Conservation (phyloP, 2,113 vertebrate genomes). For the Maccullochella peelii region DNA sequence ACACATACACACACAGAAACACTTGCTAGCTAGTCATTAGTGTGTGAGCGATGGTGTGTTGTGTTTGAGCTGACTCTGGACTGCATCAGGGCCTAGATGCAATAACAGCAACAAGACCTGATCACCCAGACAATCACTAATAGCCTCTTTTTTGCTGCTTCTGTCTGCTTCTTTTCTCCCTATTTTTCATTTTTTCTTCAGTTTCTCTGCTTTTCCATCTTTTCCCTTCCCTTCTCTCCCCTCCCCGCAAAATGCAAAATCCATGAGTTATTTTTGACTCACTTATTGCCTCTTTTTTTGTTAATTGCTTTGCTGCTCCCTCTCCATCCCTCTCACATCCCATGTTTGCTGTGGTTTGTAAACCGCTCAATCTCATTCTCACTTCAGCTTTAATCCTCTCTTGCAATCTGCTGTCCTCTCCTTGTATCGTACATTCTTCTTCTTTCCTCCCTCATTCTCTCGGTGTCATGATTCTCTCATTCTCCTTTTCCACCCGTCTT, state of each 20-base stretch:
- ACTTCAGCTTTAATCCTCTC: conserved; percentile 8
- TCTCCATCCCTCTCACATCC: not conserved
- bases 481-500: not conserved
- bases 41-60: conserved; percentile 62
- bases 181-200: conserved; percentile 24
- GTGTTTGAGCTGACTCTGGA: conserved; percentile 59
- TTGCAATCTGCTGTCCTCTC: conserved; percentile 14
- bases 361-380: conserved; percentile 18
- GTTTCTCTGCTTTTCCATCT: not conserved
- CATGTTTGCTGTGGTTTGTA: conserved; percentile 22
- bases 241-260: conserved; percentile 22
- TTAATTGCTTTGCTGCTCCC: conserved; percentile 54
- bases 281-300: conserved; percentile 21
- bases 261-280: conserved; percentile 32
- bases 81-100: conserved; percentile 39
- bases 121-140: conserved; percentile 44
- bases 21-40: conserved; percentile 53
- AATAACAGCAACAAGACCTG: conserved; percentile 49
- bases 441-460: not conserved
- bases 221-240: not conserved
- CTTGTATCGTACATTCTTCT: not conserved
- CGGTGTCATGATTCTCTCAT: not conserved
- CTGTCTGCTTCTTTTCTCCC: conserved; percentile 13
- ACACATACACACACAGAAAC: not conserved
- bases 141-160: conserved; percentile 11